These are phyloP conservation scores for Chloebia gouldiae DNA, from an alignment of 2,113 vertebrate genomes.

Conservation along the genomic window DNA sequence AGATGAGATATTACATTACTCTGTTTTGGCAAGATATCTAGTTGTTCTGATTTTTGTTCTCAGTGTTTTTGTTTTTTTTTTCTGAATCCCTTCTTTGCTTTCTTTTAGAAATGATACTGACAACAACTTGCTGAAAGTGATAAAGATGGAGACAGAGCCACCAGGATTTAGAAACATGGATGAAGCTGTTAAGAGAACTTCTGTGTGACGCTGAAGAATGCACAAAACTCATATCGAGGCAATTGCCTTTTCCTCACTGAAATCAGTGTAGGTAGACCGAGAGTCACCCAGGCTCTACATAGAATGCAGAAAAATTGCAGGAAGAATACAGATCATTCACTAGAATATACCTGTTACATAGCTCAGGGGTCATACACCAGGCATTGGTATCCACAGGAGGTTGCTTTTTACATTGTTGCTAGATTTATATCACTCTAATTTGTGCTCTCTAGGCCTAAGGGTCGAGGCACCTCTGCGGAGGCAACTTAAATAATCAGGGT, in stretches of 20 bases:
- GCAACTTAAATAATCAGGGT: background rate
- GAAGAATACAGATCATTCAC: background rate
- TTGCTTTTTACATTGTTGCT: background rate
- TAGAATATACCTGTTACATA: background rate
- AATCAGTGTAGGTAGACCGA: background rate
- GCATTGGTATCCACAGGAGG: background rate
- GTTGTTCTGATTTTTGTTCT: background rate
- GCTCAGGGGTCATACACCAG: background rate
- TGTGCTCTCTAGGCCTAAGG: background rate
- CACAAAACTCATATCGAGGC: background rate
- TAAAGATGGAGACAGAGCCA: background rate
- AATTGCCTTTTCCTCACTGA: background rate
- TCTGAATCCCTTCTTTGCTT: background rate
- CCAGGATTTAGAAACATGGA: background rate
- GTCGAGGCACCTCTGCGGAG: background rate
- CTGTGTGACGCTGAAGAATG: background rate
- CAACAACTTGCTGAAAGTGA: background rate
- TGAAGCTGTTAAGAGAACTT: background rate
- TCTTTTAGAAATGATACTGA: background rate
- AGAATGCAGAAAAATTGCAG: background rate
- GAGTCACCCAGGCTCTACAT: background rate
- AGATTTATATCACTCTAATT: background rate
- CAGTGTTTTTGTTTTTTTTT: background rate
- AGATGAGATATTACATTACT: background rate
- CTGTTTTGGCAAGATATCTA: background rate